These are phyloP conservation scores for Chymomyza amoena DNA, from an alignment of 2,888 invertebrate species.

Conservation along the genomic window DNA sequence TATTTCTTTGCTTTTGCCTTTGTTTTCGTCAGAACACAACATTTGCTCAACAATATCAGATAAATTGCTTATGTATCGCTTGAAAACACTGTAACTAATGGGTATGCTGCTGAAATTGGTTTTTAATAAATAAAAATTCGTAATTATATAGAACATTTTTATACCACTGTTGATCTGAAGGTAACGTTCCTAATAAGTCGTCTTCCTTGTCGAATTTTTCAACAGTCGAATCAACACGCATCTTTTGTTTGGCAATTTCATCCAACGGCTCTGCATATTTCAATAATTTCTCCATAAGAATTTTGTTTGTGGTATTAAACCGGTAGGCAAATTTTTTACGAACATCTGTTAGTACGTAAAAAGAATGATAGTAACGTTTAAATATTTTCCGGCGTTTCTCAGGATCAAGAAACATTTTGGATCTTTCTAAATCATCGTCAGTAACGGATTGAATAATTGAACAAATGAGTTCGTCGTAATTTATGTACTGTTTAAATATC, in stretches of 20 bases:
- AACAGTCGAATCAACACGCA: neutral
- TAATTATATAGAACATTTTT: neutral
- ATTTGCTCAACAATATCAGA: slow-evolving; percentile 11
- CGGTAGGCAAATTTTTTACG: neutral
- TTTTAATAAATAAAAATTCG: neutral
- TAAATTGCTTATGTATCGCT: slow-evolving; percentile 8
- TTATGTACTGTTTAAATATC: slow-evolving; percentile 20
- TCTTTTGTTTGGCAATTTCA: neutral
- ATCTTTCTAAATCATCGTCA: neutral
- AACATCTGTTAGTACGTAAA: neutral
- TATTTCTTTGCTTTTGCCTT: neutral
- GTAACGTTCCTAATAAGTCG: neutral
- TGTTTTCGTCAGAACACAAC: neutral
- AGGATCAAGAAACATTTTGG: neutral
- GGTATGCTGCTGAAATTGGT: neutral
- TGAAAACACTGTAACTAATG: slow-evolving; percentile 1
- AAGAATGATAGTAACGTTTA: neutral
- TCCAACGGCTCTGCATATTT: neutral
- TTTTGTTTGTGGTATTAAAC: neutral
- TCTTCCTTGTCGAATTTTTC: neutral
- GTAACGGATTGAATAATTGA: neutral
- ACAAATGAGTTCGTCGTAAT: slow-evolving; percentile 16
- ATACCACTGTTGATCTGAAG: neutral
- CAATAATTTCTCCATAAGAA: neutral
- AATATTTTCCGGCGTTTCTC: neutral